phyloP scores from a whole-genome alignment of 2,113 vertebrate species.

The Heterotilapia buettikoferi region DNA sequence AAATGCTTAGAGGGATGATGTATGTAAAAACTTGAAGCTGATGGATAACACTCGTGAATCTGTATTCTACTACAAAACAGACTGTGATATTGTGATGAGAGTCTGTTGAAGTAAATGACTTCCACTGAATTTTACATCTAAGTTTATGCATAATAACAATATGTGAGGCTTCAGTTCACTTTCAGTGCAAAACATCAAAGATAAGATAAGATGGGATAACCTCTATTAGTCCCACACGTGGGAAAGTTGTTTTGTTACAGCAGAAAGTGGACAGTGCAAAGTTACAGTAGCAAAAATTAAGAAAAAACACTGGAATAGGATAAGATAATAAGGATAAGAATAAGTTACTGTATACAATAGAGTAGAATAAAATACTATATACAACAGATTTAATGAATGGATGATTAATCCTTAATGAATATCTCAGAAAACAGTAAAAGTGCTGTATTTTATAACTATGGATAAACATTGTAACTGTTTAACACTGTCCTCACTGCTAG shows the following conservation, averaged over 20 bases:
- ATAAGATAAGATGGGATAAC: neutral
- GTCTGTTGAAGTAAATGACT: neutral
- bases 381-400: neutral
- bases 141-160: neutral
- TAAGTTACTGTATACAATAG: accelerated
- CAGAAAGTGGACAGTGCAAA: neutral
- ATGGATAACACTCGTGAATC: neutral
- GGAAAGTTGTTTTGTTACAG: neutral
- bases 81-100: neutral
- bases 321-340: neutral
- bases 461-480: neutral
- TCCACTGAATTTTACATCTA: neutral
- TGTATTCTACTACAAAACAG: neutral
- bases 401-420: neutral
- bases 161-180: neutral
- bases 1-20: neutral
- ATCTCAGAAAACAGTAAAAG: neutral
- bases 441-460: neutral
- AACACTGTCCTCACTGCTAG: neutral
- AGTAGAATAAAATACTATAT: neutral
- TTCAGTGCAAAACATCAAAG: neutral
- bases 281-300: neutral
- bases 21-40: neutral
- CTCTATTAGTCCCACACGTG: neutral
- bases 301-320: accelerated